Conservation (phyloP, 53 echinoderm and acorn worm genomes). For the Holothuria scabra region DNA sequence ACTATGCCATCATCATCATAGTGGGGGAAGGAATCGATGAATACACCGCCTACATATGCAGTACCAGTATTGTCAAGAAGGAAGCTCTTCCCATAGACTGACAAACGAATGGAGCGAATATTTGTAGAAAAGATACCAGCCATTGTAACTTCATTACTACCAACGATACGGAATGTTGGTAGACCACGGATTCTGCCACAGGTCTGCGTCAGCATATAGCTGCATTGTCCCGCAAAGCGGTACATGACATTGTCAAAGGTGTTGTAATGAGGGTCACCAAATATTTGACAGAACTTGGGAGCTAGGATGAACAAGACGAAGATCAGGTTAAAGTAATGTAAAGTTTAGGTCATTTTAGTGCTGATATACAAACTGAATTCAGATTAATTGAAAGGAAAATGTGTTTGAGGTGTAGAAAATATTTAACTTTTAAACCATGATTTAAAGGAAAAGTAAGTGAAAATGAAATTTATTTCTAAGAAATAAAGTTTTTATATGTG, state of each 20-base stretch:
- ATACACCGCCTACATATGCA: neutral
- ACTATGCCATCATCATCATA: conserved; percentile 14
- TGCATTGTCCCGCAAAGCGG: conserved; percentile 26
- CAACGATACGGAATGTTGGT: conserved; percentile 27
- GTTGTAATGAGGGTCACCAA: conserved; percentile 47
- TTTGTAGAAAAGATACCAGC: neutral
- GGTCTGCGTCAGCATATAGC: conserved; percentile 20
- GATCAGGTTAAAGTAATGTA: neutral
- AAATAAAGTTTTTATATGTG: too few species aligned
- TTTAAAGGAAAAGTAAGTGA: too few species aligned
- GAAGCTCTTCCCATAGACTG: neutral
- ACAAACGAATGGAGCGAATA: neutral
- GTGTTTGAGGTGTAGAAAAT: too few species aligned
- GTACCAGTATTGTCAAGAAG: conserved; percentile 9
- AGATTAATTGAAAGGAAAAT: too few species aligned
- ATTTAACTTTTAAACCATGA: too few species aligned
- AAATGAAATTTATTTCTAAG: too few species aligned
- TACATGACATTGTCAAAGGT: conserved; percentile 43
- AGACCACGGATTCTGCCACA: conserved; percentile 21
- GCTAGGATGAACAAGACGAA: neutral
- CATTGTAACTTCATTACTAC: neutral
- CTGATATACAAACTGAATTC: too few species aligned
- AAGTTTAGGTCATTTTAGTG: too few species aligned
- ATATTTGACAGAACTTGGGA: conserved; percentile 28
- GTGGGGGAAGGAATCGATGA: conserved; percentile 25